Base-by-base conservation (phyloP, 2,888 invertebrate genomes). In the Cotesia congregata region DNA sequence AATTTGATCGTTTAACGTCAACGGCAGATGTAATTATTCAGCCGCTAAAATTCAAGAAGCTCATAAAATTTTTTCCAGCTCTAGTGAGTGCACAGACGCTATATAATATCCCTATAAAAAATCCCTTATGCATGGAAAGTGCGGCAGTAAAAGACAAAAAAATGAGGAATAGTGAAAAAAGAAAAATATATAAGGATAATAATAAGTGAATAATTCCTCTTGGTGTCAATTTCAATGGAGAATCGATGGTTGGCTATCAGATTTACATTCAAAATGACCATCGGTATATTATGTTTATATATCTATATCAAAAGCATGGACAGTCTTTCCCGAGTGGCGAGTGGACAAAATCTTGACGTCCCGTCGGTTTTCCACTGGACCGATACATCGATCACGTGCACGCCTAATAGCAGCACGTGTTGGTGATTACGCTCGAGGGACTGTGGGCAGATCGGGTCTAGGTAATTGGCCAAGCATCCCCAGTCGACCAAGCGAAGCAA, bases 391-490 rank as follows among this genome's bases (percentile, higher is more conserved):
- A 86, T 86, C 86, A 86, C 86, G 86, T 85, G 85, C 84, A 82
- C 81, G 83, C 83, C 85, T 86, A 87, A 86, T 87, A 86, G 86
- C 83, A 86, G 86, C 86, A 86, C 87, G 86, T 86, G 86, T 87
- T 83, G 85, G 85, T 87, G 86, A 87, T 86, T 86, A 86, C 85
- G 87, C 85, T 86, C 85, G 84, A 82, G 85, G 85, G 86, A 87
- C 85, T 82, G 84, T 81, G 81, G 83, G 83, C 84, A 84, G 85
- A 83, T 83, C 85, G 83, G 81, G 84, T 87, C 84, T 83, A 85
- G 85, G 87, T 86, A 86, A 86, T 86, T 86, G 86, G 84, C 83
- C 83, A 82, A 84, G 82, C 84, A 80, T 80, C 74, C 78, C 64
- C 65, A 39, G 30, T 40, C 60, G 64, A 38, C 67, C 69, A 76